Base-by-base conservation (phyloP, 2,888 invertebrate genomes). In the Pseudanteris insignis region DNA sequence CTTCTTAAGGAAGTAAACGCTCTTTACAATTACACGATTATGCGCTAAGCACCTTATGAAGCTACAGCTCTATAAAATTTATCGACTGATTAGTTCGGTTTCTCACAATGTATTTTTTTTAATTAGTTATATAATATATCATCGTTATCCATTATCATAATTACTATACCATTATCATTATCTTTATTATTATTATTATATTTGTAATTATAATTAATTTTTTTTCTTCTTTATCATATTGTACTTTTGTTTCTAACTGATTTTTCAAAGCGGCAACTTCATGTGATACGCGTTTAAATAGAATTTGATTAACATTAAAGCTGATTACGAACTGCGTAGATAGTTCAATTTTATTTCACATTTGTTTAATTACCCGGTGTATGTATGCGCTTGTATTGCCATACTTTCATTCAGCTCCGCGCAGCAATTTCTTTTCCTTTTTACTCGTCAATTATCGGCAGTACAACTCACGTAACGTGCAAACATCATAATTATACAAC, bases 41-140 rank as follows among this genome's bases (percentile, higher is more conserved):
- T 44, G 58, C 64, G 47, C 59, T 64, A 64, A 64, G 64, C 64
- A 64, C 58, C 61, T 67, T 68, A 69, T 63, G 67, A 70, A 67
- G 69, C 67, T 69, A 67, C 67, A 63, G 65, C 65, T 69, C 67
- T 66, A 65, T 68, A 66, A 54, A 51, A 62, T 61, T 64, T 59
- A 59, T 50, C 59, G 47, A 48, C 55, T 62, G 64, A 62, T 44
- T 62, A 64, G 46, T 58, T 51, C 50, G 55, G 62, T 62, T 61
- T 53, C 51, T 62, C 62, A 57, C 62, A 53, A 50, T 60, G 48
- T 58, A 58, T 47, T 55, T n/a, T n/a, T n/a, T n/a, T 58, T 37
- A 37, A 34, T 43, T 28, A 40, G 41, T 48, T 18, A 18, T 18
- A 18, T 46, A 30, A 51, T 51, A 43, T n/a, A n/a, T n/a, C n/a